Evolutionary conservation across 2,113 vertebrate species (phyloP).

Genomic region (Phasianus colchicus): DNA sequence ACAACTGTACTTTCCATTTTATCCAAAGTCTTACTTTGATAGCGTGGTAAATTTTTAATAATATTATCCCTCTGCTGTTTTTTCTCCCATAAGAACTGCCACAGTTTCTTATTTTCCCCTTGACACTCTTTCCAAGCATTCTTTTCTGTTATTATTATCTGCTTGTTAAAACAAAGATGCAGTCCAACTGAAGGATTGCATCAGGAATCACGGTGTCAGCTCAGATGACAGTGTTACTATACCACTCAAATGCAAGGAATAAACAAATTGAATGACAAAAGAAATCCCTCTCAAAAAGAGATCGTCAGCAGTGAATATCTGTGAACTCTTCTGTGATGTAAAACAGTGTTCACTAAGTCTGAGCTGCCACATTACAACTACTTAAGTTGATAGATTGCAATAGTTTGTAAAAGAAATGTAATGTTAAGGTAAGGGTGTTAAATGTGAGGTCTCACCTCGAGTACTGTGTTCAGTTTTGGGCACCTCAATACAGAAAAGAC

Average conservation of each 20-base stretch:
- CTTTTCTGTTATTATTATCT: neutral
- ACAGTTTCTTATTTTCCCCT: neutral
- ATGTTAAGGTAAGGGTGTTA: neutral
- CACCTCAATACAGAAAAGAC: too few species aligned
- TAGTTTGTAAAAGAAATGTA: neutral
- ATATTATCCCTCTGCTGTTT: neutral
- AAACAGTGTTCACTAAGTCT: neutral
- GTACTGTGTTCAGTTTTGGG: too few species aligned
- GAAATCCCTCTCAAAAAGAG: neutral
- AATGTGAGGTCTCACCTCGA: too few species aligned
- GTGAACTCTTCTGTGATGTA: neutral
- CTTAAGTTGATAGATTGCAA: neutral
- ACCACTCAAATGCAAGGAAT: neutral
- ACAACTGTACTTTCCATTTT: neutral
- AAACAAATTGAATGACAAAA: neutral
- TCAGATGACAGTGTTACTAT: neutral
- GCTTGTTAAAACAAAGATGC: neutral
- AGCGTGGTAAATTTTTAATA: neutral
- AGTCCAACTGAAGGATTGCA: neutral
- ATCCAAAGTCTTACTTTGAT: neutral
- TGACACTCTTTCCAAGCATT: neutral
- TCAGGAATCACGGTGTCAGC: neutral
- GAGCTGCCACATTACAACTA: neutral
- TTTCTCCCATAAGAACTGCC: neutral
- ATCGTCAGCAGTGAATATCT: neutral